Base-by-base conservation (phyloP, 2,888 invertebrate genomes). In the Caenorhabditis auriculariae region DNA sequence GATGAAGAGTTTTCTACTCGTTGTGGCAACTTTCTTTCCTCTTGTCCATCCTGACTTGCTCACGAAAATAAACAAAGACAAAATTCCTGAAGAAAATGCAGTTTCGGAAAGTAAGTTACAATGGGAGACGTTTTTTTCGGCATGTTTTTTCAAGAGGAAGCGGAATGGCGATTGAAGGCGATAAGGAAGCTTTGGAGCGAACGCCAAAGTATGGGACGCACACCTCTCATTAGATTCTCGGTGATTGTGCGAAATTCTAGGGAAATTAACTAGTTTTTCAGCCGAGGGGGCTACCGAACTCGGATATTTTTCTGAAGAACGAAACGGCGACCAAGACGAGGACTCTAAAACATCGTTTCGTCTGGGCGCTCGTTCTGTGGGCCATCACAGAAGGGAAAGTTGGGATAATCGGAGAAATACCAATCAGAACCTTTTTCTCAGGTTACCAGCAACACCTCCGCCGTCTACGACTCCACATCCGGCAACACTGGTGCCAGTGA, bases 401-500 rank as follows among this genome's bases (percentile, higher is more conserved):
- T 59, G 19, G 35, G 21, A 17, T 17, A 49, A 6, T 28, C 45
- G 1, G 1, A 12, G 15, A 1, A 44, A 23, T 41, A n/a, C 1
- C 19, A 9, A 15, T 17, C 9, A 2, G 12, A n/a, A 41, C 9
- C n/a, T 12, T 9, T 41, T 17, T 41, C 9, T 12, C 9, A 56
- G 28, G 53, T 55, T 15, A 60, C 60, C 4, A 53, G 54, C 9
- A 48, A 55, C n/a, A 73, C 69, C 43, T 67, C 76, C 26, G 71
- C 65, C 1, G 67, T 76, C 44, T 77, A 72, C 45, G 77, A 77
- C 27, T 73, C 76, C 12, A 74, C 76, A 12, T 69, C 69, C 19
- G 77, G 77, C 4, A 77, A 77, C 49, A 77, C 77, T n/a, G 77
- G 75, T 17, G 64, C 72, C 17, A 66, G 72, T 23, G 77, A 77